Evolutionary conservation across 1,140 invertebrate species (phyloP).

Genomic region (Colletes latitarsis): DNA sequence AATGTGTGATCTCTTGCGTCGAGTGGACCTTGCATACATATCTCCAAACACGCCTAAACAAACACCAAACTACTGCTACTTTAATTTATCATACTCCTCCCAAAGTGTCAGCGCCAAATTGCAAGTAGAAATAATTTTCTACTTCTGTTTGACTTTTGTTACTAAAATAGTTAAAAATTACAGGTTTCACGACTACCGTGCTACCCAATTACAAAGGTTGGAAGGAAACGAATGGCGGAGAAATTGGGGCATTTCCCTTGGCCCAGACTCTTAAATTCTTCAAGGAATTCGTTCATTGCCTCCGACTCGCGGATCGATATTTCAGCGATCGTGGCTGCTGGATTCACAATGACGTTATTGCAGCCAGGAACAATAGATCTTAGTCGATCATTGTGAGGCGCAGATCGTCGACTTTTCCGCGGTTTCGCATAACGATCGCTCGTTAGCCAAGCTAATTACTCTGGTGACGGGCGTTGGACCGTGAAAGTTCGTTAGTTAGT

Average conservation of each 20-base stretch:
- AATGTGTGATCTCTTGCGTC: too few relatives aligned
- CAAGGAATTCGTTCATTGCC: neutral
- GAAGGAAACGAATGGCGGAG: too few relatives aligned
- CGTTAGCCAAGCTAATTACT: conserved; percentile 65
- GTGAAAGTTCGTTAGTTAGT: conserved; percentile 63
- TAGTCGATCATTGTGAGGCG: conserved; percentile 45
- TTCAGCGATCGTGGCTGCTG: neutral
- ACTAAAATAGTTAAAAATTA: too few relatives aligned
- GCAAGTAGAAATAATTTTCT: too few relatives aligned
- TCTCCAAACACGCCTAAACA: too few relatives aligned
- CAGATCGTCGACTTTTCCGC: conserved; percentile 58
- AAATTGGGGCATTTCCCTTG: too few relatives aligned
- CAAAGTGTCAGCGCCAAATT: too few relatives aligned
- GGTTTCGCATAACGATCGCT: conserved; percentile 61
- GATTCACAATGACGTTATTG: conserved; percentile 13
- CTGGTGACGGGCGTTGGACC: conserved; percentile 50
- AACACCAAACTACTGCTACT: too few relatives aligned
- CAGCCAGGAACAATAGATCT: conserved; percentile 26
- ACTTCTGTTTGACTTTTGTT: too few relatives aligned
- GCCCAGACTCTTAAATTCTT: neutral
- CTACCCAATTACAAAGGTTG: too few relatives aligned
- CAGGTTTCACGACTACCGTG: too few relatives aligned
- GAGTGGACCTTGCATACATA: too few relatives aligned
- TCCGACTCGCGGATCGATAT: conserved; percentile 1
- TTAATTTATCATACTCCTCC: neutral